Percentiles rank a stretch among this genome's conserved stretches.
Conservation (phyloP, 37 sponge, comb jelly and placozoan genomes). For the Petrosia ficiformis region DNA sequence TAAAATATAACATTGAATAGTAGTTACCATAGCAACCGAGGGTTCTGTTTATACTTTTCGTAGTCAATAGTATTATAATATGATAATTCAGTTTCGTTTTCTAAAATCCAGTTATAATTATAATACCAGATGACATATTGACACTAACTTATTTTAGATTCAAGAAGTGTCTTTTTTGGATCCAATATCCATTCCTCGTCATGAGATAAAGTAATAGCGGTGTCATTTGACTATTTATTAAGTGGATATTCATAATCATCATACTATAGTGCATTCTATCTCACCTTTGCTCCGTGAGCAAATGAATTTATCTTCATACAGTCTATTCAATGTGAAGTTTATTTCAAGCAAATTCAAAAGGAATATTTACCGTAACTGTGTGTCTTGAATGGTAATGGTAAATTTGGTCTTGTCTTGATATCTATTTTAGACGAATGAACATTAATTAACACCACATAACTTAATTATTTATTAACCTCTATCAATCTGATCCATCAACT, state of each 20-base stretch:
- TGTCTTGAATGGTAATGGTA: constrained; percentile 49
- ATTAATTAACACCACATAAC: too few species aligned
- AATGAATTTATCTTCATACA: constrained; percentile 46
- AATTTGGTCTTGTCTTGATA: not conserved
- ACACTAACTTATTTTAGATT: constrained; percentile 34
- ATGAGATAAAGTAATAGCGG: constrained; percentile 25
- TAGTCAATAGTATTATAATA: constrained; percentile 51
- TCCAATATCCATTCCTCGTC: constrained; percentile 44
- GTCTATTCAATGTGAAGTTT: constrained; percentile 34
- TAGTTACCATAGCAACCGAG: constrained; percentile 41
- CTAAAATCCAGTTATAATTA: constrained; percentile 5
- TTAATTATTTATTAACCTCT: constrained; percentile 6
- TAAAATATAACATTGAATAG: not conserved
- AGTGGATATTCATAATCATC: too few species aligned
- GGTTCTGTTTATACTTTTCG: constrained; percentile 39
- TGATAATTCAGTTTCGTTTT: constrained; percentile 63
- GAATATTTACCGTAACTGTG: constrained; percentile 33
- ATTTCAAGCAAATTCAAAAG: not conserved
- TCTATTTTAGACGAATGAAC: not conserved
- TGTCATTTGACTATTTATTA: constrained; percentile 32
- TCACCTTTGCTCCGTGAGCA: constrained; percentile 58
- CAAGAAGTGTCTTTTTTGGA: constrained; percentile 26
- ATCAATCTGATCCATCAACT: constrained; percentile 22
- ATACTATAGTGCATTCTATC: too few species aligned
- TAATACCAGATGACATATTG: not conserved